Percentiles rank a stretch among this genome's conserved stretches.
Conservation (phyloP, 2,113 vertebrate species). For the Sylvicapra grimmia region DNA sequence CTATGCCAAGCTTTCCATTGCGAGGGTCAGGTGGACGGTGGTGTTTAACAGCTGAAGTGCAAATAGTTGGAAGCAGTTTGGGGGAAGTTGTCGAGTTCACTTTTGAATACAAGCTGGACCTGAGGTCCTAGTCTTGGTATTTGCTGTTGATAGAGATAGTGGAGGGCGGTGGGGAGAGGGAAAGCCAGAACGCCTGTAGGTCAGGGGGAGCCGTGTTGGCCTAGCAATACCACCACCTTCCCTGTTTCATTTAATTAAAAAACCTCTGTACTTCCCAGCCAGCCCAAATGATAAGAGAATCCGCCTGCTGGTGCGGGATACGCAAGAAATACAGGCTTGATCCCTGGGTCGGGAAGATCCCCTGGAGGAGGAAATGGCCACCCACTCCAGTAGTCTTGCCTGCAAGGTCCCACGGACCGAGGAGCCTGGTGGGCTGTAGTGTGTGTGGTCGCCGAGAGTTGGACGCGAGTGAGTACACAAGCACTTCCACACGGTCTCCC, state of each 20-base stretch:
- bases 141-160: background rate
- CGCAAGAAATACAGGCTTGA: background rate
- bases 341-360: background rate
- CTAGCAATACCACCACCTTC: background rate
- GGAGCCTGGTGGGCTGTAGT: background rate
- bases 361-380: background rate
- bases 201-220: background rate
- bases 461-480: background rate
- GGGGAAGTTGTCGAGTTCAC: background rate
- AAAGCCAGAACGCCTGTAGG: background rate
- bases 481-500: background rate
- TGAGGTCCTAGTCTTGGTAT: background rate
- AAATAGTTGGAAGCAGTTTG: background rate
- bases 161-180: background rate
- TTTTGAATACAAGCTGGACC: background rate
- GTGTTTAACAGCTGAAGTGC: background rate
- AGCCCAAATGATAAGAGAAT: background rate
- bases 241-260: background rate
- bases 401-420: background rate
- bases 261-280: background rate
- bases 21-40: background rate
- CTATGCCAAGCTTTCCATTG: background rate
- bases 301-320: background rate
- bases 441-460: accelerated
- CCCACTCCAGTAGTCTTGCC: background rate